These are phyloP conservation scores for Andinoacara biseriatus DNA, from an alignment of 2,113 vertebrate species.

Conservation along the genomic window DNA sequence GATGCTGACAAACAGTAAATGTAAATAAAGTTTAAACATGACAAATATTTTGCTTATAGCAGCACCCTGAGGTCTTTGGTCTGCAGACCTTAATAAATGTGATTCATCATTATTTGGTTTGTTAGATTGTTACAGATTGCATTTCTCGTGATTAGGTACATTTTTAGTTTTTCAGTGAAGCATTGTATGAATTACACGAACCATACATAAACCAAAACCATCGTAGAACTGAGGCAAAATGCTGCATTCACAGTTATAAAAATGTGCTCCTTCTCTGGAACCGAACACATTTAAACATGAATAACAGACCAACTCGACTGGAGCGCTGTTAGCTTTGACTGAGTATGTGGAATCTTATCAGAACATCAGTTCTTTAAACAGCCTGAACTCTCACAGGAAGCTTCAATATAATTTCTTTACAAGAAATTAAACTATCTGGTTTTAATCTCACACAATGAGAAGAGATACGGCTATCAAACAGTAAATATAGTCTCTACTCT, in stretches of 20 bases:
- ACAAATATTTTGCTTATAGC: not conserved
- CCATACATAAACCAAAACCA: too few relatives aligned
- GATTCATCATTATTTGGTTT: not conserved
- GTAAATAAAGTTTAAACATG: not conserved
- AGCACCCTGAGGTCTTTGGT: not conserved
- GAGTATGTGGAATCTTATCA: not conserved
- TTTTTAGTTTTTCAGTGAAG: not conserved
- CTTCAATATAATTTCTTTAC: too few relatives aligned
- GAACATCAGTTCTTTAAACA: not conserved
- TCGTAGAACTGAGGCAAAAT: not conserved
- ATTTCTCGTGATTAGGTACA: not conserved
- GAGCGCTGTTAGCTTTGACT: not conserved
- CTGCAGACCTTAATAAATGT: not conserved
- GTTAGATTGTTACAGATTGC: not conserved
- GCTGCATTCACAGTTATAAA: not conserved
- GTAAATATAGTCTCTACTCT: too few relatives aligned
- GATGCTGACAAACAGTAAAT: not conserved
- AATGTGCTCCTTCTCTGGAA: not conserved
- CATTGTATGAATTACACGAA: not conserved
- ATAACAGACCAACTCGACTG: not conserved
- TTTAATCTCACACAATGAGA: too few relatives aligned
- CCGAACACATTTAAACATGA: not conserved
- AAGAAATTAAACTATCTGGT: too few relatives aligned
- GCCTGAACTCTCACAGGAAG: too few relatives aligned
- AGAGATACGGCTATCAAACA: too few relatives aligned